Base-by-base conservation (phyloP, 2,888 invertebrate species). In the Cerastoderma edule region DNA sequence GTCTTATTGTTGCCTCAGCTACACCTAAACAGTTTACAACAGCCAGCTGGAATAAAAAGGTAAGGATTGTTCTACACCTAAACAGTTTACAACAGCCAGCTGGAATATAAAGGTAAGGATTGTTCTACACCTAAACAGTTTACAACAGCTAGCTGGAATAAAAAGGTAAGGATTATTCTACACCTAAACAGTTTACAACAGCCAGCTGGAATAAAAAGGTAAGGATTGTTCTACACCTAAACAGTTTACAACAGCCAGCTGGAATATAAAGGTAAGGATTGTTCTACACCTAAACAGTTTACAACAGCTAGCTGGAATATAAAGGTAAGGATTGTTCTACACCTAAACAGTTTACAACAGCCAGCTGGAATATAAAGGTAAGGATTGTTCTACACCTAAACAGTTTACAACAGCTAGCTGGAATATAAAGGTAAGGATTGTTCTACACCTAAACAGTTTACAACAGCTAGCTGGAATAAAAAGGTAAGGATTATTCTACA, bases 161-260 rank as follows among this genome's bases (percentile, higher is more conserved):
- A 88, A 80, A 89, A 89, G 88, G 91, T 90, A 35, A 39, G 24
- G n/a, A n/a, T n/a, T n/a, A n/a, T n/a, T n/a, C n/a, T n/a, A n/a
- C n/a, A n/a, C 81, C 88, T 80, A 85, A 84, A 60, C 78, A 80
- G 30, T 68, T 85, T n/a, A 82, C 86, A 19, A 83, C 84, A 46
- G 90, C 92, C 13, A 91, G 91, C 77, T 91, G 92, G 92, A 93
- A 92, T 80, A 90, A 88, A 80, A 89, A 89, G 88, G 91, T 90
- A 35, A 39, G 24, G n/a, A n/a, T n/a, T n/a, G n/a, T n/a, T n/a
- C n/a, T n/a, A n/a, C n/a, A n/a, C 81, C 88, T 80, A 85, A 84
- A 60, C 78, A 80, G 30, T 68, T 85, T n/a, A 82, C 86, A 19
- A 83, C 84, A 46, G 90, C 92, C 13, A 91, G 91, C 77, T 91